Percentiles rank a stretch among this genome's conserved stretches.
Conservation (phyloP, 2,797 vertebrate genomes). For the Triplophysa bombifrons region DNA sequence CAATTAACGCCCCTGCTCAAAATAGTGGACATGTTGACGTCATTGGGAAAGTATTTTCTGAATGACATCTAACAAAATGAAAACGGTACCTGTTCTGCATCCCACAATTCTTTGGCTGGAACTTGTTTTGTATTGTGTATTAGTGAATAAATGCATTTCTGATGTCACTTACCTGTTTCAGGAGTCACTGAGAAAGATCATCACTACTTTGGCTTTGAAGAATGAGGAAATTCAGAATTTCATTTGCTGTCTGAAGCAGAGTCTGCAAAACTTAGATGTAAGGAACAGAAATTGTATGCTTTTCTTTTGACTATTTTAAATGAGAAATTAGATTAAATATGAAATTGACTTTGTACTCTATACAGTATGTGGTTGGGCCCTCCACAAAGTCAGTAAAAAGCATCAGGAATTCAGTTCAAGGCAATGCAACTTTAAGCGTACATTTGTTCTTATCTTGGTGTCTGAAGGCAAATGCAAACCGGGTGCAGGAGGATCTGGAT, state of each 20-base stretch:
- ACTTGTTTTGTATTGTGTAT: conserved; percentile 4
- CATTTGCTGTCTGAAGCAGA: conserved; percentile 87
- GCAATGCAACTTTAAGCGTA: background rate
- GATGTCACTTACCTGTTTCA: conserved; percentile 55
- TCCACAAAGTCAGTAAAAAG: background rate
- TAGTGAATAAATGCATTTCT: background rate
- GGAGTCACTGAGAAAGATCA: conserved; percentile 89
- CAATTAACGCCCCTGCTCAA: background rate
- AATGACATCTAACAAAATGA: background rate
- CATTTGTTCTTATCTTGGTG: background rate
- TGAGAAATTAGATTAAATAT: background rate
- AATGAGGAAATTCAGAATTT: conserved; percentile 96
- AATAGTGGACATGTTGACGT: conserved; percentile 4
- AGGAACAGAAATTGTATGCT: background rate
- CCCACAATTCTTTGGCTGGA: background rate
- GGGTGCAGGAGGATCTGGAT: conserved; percentile 88
- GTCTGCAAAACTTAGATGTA: conserved; percentile 89
- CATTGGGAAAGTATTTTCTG: background rate
- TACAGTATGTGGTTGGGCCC: background rate
- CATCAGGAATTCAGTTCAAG: background rate
- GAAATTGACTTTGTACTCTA: background rate
- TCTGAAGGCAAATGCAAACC: conserved; percentile 82
- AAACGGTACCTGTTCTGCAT: background rate
- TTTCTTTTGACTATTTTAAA: background rate
- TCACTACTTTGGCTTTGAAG: conserved; percentile 88